Evolutionary conservation across 1,140 invertebrate genomes (phyloP).

Genomic region (Archegozetes longisetosus): DNA sequence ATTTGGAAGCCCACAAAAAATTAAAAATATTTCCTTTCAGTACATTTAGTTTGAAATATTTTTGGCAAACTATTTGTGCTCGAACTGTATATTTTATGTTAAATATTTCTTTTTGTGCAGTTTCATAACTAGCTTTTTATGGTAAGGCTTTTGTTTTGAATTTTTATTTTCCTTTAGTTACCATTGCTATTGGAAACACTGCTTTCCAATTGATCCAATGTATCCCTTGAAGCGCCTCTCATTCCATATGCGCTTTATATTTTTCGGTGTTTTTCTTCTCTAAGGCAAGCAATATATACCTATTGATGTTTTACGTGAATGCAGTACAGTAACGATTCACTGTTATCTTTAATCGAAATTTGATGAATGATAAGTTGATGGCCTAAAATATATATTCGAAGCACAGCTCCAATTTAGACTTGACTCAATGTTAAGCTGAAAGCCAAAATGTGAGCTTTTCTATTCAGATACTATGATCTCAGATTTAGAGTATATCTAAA

Average conservation of each 20-base stretch:
- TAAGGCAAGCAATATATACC: background rate
- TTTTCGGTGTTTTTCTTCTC: background rate
- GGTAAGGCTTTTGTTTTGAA: background rate
- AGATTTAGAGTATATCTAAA: no score
- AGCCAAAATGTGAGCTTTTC: no score
- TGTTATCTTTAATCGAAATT: background rate
- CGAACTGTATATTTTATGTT: background rate
- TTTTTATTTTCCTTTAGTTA: background rate
- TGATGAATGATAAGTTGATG: background rate
- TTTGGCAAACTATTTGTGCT: background rate
- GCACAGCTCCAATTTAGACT: no score
- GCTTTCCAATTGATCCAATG: no score
- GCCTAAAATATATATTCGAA: no score
- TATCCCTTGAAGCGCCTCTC: no score
- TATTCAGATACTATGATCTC: no score
- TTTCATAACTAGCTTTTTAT: background rate
- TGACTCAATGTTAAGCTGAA: no score
- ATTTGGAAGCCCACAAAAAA: background rate
- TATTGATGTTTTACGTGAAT: no score
- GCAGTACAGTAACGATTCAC: background rate
- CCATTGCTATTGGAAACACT: background rate
- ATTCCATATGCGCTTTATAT: background rate
- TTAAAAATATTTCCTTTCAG: background rate
- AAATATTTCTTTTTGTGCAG: background rate
- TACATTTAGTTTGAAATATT: background rate